phyloP scores from a whole-genome alignment of 2,888 invertebrate genomes.

The Ichneumoninae sp. region DNA sequence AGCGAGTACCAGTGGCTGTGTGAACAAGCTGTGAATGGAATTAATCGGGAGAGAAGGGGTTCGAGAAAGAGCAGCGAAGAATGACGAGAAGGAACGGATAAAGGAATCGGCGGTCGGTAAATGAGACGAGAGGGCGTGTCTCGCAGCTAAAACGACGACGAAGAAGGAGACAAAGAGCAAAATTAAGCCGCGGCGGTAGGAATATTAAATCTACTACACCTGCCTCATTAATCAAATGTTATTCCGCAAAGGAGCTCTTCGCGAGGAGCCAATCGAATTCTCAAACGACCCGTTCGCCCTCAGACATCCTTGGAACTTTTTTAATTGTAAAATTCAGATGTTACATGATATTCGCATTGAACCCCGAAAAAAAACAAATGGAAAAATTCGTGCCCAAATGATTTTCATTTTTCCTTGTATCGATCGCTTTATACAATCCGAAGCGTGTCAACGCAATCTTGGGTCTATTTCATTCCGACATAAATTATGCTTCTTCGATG shows the following conservation, averaged over 20 bases:
- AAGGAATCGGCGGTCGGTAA: slow-evolving; percentile 1
- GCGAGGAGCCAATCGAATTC: slow-evolving; percentile 13
- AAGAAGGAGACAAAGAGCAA: slow-evolving; percentile 13
- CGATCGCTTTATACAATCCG: not conserved
- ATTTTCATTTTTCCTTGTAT: not conserved
- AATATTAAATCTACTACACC: slow-evolving; percentile 35
- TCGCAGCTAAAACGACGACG: slow-evolving; percentile 4
- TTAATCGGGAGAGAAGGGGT: not conserved
- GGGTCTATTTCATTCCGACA: not conserved
- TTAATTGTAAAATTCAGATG: not conserved
- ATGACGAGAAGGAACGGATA: not conserved
- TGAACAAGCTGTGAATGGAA: slow-evolving; percentile 34
- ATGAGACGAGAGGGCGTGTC: slow-evolving; percentile 7
- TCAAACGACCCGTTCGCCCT: not conserved
- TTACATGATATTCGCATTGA: not conserved
- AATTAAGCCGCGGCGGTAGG: slow-evolving; percentile 23
- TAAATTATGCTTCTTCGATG: not conserved
- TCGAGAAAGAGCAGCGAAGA: not conserved
- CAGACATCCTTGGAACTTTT: not conserved
- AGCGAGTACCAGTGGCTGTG: slow-evolving; percentile 25
- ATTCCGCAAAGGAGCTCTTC: not conserved
- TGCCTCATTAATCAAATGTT: slow-evolving; percentile 15
- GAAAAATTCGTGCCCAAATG: not conserved
- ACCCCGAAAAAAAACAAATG: not conserved
- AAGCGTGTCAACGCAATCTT: not conserved